Conservation (phyloP, 1,140 invertebrate species). For the Cyrtorhinus lividipennis region DNA sequence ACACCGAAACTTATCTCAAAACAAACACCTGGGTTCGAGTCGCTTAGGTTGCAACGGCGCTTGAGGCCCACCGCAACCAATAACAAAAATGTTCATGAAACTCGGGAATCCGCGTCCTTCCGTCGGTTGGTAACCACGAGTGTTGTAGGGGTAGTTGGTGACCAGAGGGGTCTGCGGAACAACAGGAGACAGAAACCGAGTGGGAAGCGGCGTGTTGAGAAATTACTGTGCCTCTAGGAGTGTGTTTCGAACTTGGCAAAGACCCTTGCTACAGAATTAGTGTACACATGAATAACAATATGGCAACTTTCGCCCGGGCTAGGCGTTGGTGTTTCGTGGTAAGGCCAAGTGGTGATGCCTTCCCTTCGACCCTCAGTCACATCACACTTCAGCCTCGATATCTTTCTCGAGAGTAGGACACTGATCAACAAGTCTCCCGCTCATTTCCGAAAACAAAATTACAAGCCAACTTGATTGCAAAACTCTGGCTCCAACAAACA, state of each 20-base stretch:
- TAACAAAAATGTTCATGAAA: slow-evolving; percentile 5
- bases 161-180: neutral
- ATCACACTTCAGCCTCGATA: neutral
- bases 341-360: neutral
- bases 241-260: neutral
- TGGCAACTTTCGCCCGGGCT: neutral
- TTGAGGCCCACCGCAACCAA: neutral
- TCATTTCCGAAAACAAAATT: no score
- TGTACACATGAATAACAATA: slow-evolving; percentile 10
- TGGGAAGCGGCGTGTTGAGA: neutral
- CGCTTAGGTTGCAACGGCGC: neutral
- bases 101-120: neutral
- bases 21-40: slow-evolving; percentile 3
- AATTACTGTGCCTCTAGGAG: neutral
- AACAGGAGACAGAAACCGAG: neutral
- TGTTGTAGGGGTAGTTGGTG: neutral
- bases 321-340: neutral
- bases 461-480: no score
- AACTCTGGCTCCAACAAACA: no score
- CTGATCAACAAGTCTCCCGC: no score
- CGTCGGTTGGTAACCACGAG: neutral
- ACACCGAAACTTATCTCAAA: neutral
- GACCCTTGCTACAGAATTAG: neutral
- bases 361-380: neutral
- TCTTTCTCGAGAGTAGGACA: no score